phyloP scores from a whole-genome alignment of 2,113 vertebrate species.

The Hippocampus barbouri region DNA sequence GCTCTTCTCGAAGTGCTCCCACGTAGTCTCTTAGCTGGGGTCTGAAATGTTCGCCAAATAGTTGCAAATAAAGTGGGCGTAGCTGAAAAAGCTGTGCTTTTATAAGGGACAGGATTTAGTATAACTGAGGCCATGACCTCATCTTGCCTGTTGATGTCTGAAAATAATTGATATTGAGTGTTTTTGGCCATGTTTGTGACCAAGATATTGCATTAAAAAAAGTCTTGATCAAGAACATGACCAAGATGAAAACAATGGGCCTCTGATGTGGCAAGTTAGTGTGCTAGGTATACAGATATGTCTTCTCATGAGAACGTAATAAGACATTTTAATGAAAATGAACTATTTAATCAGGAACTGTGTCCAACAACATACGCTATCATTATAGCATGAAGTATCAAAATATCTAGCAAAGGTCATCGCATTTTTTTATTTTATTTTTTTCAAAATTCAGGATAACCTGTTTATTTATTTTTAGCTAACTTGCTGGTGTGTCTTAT shows the following conservation, averaged over 20 bases:
- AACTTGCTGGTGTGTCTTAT: too few relatives aligned
- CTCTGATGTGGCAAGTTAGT: background rate
- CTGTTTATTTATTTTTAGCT: too few relatives aligned
- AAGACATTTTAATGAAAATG: background rate
- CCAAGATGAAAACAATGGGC: background rate
- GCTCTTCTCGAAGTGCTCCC: constrained; percentile 42
- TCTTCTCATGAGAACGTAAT: background rate
- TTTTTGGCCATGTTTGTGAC: constrained; percentile 19
- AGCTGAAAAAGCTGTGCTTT: constrained; percentile 48
- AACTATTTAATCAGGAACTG: background rate
- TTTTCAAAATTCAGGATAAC: too few relatives aligned
- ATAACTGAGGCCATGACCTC: constrained; percentile 42
- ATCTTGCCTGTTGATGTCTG: constrained; percentile 29
- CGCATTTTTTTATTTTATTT: too few relatives aligned
- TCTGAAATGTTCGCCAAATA: constrained; percentile 51
- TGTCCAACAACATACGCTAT: background rate
- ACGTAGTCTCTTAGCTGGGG: constrained; percentile 29
- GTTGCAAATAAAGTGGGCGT: constrained; percentile 48
- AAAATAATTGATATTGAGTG: constrained; percentile 8
- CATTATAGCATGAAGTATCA: background rate
- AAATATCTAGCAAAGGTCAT: background rate
- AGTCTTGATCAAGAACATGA: background rate
- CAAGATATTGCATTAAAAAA: constrained; percentile 24
- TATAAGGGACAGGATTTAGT: constrained; percentile 30
- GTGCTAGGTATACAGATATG: background rate